Base-by-base conservation (phyloP, 2,797 vertebrate genomes). In the Pangasius sanitwongsei region DNA sequence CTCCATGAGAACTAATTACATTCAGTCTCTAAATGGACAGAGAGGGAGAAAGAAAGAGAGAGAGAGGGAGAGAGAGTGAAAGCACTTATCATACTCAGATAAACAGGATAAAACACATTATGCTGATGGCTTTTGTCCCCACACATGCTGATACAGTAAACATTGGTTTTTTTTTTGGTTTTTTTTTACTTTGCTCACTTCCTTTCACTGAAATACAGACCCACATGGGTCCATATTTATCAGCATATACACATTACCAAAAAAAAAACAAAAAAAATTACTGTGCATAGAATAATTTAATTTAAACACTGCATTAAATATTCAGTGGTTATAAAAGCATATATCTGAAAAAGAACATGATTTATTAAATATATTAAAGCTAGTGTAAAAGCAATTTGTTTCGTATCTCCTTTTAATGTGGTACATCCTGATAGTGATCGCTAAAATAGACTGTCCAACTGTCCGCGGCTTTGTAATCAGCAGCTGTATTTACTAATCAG, bases 71-170 rank as follows among this genome's bases (percentile, higher is more conserved):
- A 50, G 61, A 84, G 70, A 63, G 23, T 23, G 34, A 77, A 44
- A 78, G 72, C 85, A 87, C 89, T 87, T 89, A 87, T 85, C 78
- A 55, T 83, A 86, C 28, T 72, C 70, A 87, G 63, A 91, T 87
- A 87, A 88, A 91, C 87, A 87, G 41, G 74, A 83, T 89, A 88
- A 90, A 91, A 89, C 72, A 83, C 82, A 89, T 69, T 90, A 67
- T 70, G 53, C 86, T 86, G 70, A 86, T 89, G 85, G 74, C 85
- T 88, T 89, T 91, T 90, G 87, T 88, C 85, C 63, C 37, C 61
- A 61, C 37, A 82, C 86, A 78, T 87, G 74, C 82, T 65, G 82
- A 83, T 83, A 83, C 75, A 85, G 80, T 88, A 86, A 88, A 86
- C 89, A 78, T 41, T 69, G 31, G 15, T 44, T 34, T 83, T 28